A percentile compares a stretch with the other conserved stretches of the same genome.
Evolutionary conservation across 35 echinoderm and acorn worm species (phyloP).

Genomic region (Anneissia japonica): DNA sequence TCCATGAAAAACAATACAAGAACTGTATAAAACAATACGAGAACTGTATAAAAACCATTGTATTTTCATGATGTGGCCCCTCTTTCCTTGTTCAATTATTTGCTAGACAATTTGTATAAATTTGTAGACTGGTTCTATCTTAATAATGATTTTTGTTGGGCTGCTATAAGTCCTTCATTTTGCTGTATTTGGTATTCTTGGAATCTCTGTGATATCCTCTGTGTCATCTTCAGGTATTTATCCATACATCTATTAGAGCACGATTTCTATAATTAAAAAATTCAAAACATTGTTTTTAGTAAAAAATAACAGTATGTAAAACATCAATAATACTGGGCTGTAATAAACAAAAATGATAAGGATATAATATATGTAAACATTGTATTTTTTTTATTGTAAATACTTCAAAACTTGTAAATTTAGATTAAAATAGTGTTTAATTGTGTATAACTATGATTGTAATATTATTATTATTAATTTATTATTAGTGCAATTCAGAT

Average conservation of each 20-base stretch:
- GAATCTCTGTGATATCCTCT: conserved; percentile 74
- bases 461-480: neutral
- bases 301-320: neutral
- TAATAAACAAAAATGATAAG: too few relatives aligned
- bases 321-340: neutral
- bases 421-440: too few relatives aligned
- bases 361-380: too few relatives aligned
- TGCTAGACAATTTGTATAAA: too few relatives aligned
- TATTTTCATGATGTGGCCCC: too few relatives aligned
- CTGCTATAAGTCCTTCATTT: conserved; percentile 84
- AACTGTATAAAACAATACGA: too few relatives aligned
- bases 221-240: conserved; percentile 91
- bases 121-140: neutral
- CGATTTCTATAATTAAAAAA: conserved; percentile 24
- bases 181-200: conserved; percentile 93
- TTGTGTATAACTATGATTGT: too few relatives aligned
- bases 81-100: too few relatives aligned
- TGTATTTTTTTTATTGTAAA: too few relatives aligned
- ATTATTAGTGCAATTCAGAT: neutral
- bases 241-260: conserved; percentile 84
- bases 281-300: neutral
- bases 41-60: too few relatives aligned
- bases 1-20: too few relatives aligned
- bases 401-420: too few relatives aligned
- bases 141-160: conserved; percentile 37